Conservation (phyloP, 1,140 invertebrate species). For the Hyles vespertilio region DNA sequence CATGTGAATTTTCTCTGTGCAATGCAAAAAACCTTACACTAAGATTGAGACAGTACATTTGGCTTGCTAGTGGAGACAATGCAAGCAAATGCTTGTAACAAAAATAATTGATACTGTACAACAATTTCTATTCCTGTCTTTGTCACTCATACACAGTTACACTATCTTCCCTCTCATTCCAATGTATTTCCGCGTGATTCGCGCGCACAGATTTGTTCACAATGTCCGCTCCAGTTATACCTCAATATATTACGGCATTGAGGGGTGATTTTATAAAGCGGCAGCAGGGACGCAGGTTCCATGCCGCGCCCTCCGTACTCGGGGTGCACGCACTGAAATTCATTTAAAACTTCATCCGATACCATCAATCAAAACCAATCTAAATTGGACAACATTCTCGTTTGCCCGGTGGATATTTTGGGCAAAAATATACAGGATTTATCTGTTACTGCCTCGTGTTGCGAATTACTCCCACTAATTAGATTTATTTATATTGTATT, state of each 20-base stretch:
- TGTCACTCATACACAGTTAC: too few relatives aligned
- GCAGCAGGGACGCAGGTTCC: not conserved
- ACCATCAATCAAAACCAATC: constrained; percentile 55
- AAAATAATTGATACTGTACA: too few relatives aligned
- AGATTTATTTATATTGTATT: too few relatives aligned
- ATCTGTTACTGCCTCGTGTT: not conserved
- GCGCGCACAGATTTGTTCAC: too few relatives aligned
- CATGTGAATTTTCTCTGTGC: too few relatives aligned
- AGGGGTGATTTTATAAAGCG: constrained; percentile 17
- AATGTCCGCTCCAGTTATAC: not conserved
- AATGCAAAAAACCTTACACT: too few relatives aligned
- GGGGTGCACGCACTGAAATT: constrained; percentile 30
- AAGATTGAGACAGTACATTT: too few relatives aligned
- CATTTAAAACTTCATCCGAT: constrained; percentile 42
- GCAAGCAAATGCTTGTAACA: too few relatives aligned
- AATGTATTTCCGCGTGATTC: too few relatives aligned
- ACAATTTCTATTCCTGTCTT: too few relatives aligned
- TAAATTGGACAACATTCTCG: constrained; percentile 48
- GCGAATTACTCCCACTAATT: not conserved
- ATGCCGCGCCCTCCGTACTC: not conserved
- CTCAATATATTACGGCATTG: constrained; percentile 11
- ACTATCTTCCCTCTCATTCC: too few relatives aligned
- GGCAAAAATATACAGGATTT: constrained; percentile 22
- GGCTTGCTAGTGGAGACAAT: too few relatives aligned
- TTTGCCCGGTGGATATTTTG: constrained; percentile 24